Base-by-base conservation (phyloP, 2,888 invertebrate genomes). In the Eupithecia centaureata region DNA sequence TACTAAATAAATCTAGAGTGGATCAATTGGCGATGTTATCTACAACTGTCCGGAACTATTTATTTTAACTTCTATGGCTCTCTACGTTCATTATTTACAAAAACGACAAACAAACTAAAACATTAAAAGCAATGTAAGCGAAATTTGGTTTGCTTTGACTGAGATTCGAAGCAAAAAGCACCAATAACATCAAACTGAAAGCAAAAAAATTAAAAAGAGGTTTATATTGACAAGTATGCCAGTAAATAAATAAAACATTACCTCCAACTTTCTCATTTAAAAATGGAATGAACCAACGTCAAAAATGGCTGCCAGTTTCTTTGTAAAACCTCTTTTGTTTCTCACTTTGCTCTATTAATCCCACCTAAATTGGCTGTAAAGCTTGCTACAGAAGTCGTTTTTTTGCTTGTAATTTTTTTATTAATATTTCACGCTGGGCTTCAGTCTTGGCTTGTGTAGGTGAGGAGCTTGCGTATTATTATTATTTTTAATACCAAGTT, bases 271-370 rank as follows among this genome's bases (percentile, higher is more conserved):
- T 65, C 42, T 61, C 22, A 38, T 30, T 61, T 57, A 32, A 59
- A 59, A 56, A 27, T 59, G 58, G 33, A 65, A 63, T 69, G 60
- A 65, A 65, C 30, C 42, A 60, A 61, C 51, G 60, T 51, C 59
- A 65, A 63, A 68, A 63, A 60, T 68, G 38, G 42, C 60, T 65
- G 61, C 67, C 62, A 51, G 38, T 67, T 68, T 64, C 71, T 70
- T 70, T 69, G 69, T 65, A 62, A 22, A 30, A 57, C 18, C 54
- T 58, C 66, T 70, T 18, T 73, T 72, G 72, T 68, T 71, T 65
- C 72, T 33, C 72, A 69, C 68, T 68, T 68, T 64, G 68, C 70
- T 72, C 69, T 72, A 73, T 75, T 73, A 75, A 73, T 75, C 72
- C 68, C 56, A 62, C 33, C 61, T 67, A 73, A 73, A 75, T 75